A percentile compares a stretch with the other conserved stretches of the same genome.
These are phyloP conservation scores for Channallabes apus DNA, from an alignment of 2,797 vertebrate genomes.

Conservation along the genomic window DNA sequence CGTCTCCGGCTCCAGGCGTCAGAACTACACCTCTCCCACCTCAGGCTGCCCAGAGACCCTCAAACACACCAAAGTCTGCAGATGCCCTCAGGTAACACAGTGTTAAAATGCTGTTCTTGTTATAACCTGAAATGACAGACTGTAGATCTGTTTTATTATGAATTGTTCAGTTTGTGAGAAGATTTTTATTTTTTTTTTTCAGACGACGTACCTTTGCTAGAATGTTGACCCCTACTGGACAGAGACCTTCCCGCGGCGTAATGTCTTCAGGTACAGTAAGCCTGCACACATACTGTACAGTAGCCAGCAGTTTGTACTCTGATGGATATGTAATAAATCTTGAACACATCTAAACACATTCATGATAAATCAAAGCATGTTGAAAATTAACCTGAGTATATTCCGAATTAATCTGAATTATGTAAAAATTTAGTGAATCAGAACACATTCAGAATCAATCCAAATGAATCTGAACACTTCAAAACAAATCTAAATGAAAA, in stretches of 20 bases:
- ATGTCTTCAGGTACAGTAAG: slow-evolving; percentile 30
- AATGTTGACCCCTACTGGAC: slow-evolving; percentile 42
- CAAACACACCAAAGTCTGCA: slow-evolving; percentile 22
- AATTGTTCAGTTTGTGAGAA: background rate
- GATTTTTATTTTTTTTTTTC: background rate
- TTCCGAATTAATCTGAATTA: too few relatives aligned
- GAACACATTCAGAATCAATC: too few relatives aligned
- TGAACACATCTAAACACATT: too few relatives aligned
- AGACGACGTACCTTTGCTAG: slow-evolving; percentile 40
- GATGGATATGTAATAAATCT: background rate
- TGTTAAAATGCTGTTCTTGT: background rate
- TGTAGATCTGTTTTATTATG: background rate
- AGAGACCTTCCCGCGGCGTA: slow-evolving; percentile 1
- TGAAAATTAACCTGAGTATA: too few relatives aligned
- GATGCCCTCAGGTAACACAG: slow-evolving; percentile 42
- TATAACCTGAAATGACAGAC: background rate
- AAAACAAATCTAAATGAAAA: too few relatives aligned
- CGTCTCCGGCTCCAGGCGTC: slow-evolving; percentile 37
- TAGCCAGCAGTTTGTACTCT: background rate
- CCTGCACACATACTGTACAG: background rate
- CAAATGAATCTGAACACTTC: too few relatives aligned
- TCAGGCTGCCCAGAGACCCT: slow-evolving; percentile 11
- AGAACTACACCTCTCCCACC: slow-evolving; percentile 16
- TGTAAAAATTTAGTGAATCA: too few relatives aligned
- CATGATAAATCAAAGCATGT: too few relatives aligned